Percentiles rank a stretch among this genome's conserved stretches.
phyloP scores from a whole-genome alignment of 2,113 vertebrate species.

The Clarias batrachus region DNA sequence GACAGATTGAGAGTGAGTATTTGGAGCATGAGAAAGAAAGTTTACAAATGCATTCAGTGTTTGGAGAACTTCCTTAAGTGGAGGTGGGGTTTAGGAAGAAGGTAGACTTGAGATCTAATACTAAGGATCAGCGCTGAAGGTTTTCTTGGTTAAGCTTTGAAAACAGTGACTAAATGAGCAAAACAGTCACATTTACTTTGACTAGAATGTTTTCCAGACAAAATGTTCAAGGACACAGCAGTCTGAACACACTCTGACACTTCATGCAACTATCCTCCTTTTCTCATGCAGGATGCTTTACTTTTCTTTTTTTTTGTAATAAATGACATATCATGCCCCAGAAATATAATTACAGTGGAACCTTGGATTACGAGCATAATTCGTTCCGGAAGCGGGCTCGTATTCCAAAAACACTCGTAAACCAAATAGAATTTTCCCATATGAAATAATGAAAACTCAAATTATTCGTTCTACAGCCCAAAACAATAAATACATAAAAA shows the following conservation, averaged over 20 bases:
- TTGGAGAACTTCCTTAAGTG: neutral
- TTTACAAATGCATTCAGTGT: neutral
- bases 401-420: too few relatives aligned
- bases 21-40: slow-evolving; percentile 20
- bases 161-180: neutral
- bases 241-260: neutral
- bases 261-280: neutral
- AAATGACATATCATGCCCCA: too few relatives aligned
- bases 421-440: too few relatives aligned
- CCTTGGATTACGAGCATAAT: too few relatives aligned
- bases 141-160: neutral
- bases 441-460: too few relatives aligned
- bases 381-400: too few relatives aligned
- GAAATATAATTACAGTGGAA: too few relatives aligned
- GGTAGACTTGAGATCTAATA: neutral
- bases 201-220: neutral
- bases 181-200: neutral
- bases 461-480: too few relatives aligned
- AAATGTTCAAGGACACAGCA: neutral
- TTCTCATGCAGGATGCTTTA: neutral
- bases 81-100: neutral
- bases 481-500: too few relatives aligned
- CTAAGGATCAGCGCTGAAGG: neutral
- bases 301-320: too few relatives aligned
- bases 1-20: slow-evolving; percentile 31